Evolutionary conservation across 2,888 invertebrate species (phyloP).

Genomic region (Nomada fabriciana): DNA sequence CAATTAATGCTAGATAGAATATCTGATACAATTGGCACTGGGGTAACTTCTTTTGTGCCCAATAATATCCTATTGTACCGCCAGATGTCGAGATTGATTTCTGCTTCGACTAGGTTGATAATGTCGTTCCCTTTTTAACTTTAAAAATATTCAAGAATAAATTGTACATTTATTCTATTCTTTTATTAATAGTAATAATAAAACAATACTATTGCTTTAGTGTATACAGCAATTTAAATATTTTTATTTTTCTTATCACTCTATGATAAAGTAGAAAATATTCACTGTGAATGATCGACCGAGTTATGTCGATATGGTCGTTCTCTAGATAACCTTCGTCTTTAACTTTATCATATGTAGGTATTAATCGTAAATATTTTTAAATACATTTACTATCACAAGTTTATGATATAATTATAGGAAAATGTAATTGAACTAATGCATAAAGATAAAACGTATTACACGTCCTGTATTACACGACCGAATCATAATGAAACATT

Average conservation of each 20-base stretch:
- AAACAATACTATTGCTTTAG: neutral
- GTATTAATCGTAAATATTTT: neutral
- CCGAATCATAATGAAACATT: conserved; percentile 85
- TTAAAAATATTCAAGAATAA: neutral
- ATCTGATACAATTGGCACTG: neutral
- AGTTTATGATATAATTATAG: conserved; percentile 77
- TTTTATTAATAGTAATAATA: neutral
- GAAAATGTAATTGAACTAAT: conserved; percentile 85
- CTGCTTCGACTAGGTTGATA: neutral
- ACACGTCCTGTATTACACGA: conserved; percentile 82
- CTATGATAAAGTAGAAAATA: neutral
- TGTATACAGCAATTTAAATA: neutral
- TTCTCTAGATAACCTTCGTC: neutral
- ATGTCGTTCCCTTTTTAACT: neutral
- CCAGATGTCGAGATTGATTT: conserved; percentile 23
- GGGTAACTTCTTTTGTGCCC: too few relatives aligned
- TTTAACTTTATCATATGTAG: neutral
- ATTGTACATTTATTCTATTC: neutral
- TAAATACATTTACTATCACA: neutral
- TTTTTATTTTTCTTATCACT: neutral
- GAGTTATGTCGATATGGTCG: neutral
- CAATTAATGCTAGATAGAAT: conserved; percentile 25
- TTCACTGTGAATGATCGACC: neutral
- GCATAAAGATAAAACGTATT: conserved; percentile 84
- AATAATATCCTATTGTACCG: neutral